Evolutionary conservation across 2,113 vertebrate species (phyloP).

Genomic region (Gallinago jamesoni): DNA sequence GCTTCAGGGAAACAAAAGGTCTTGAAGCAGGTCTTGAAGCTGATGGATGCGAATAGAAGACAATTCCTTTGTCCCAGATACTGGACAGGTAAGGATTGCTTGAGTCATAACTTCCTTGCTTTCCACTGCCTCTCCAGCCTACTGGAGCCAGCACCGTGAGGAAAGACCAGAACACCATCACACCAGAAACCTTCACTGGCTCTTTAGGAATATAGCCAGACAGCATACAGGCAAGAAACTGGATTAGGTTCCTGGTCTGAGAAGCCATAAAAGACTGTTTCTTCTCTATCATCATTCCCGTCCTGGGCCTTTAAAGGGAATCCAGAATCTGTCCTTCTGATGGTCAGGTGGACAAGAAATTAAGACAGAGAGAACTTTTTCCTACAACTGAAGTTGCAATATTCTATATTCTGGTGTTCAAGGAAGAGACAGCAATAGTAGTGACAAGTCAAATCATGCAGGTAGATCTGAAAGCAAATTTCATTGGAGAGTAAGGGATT

Average conservation of each 20-base stretch:
- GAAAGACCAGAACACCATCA: neutral
- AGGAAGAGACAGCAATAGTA: neutral
- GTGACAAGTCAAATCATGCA: slow-evolving; percentile 47
- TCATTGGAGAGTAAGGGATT: slow-evolving; percentile 10
- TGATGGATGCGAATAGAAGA: neutral
- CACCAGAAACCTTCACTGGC: neutral
- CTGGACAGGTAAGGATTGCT: neutral
- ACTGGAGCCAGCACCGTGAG: neutral
- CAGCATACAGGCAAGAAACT: neutral
- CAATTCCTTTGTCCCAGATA: neutral
- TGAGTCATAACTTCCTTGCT: neutral
- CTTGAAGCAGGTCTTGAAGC: neutral
- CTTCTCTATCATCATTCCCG: neutral
- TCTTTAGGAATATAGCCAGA: neutral
- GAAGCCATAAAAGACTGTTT: neutral
- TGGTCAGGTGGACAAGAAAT: neutral
- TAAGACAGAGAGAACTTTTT: neutral
- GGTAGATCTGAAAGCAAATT: slow-evolving; percentile 46
- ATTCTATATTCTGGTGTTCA: slow-evolving; percentile 35
- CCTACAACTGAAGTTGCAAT: neutral
- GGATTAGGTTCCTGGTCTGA: neutral
- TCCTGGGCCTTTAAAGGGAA: neutral
- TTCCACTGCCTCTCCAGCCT: neutral
- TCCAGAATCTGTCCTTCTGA: neutral
- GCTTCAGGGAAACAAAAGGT: neutral